phyloP scores from a whole-genome alignment of 1,140 invertebrate genomes.

The Hylaeus anthracinus region DNA sequence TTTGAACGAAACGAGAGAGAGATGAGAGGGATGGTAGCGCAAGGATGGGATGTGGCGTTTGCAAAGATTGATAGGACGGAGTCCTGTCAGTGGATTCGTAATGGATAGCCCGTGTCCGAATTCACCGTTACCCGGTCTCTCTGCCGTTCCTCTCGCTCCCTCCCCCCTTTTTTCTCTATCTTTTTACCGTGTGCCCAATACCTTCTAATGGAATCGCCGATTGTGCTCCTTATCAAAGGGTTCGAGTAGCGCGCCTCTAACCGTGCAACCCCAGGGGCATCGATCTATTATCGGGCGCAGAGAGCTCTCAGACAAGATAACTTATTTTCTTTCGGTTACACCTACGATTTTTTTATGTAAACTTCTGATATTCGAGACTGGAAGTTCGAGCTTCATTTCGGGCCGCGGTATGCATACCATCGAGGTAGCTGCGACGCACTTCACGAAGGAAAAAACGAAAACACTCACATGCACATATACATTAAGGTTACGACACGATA shows the following conservation, averaged over 20 bases:
- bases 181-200: slow-evolving; percentile 58
- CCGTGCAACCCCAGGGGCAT: slow-evolving; percentile 42
- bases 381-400: too few relatives aligned
- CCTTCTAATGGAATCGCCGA: slow-evolving; percentile 73
- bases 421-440: too few relatives aligned
- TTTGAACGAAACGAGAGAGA: neutral
- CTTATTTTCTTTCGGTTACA: slow-evolving; percentile 63
- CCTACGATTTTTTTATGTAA: neutral
- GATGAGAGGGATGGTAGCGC: slow-evolving; percentile 4
- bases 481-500: too few relatives aligned
- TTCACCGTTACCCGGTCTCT: slow-evolving; percentile 66
- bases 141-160: slow-evolving; percentile 60
- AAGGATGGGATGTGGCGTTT: slow-evolving; percentile 33
- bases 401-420: too few relatives aligned
- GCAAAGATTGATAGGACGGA: slow-evolving; percentile 73
- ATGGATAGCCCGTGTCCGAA: slow-evolving; percentile 75
- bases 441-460: too few relatives aligned
- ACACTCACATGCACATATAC: too few relatives aligned
- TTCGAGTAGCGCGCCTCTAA: slow-evolving; percentile 50
- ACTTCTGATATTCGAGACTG: too few relatives aligned
- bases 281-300: slow-evolving; percentile 57
- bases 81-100: slow-evolving; percentile 66
- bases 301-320: slow-evolving; percentile 63
- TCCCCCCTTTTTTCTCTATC: slow-evolving; percentile 20
- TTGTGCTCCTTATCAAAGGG: slow-evolving; percentile 70